These are phyloP conservation scores for Bucorvus abyssinicus DNA, from an alignment of 2,797 vertebrate species.

Conservation along the genomic window DNA sequence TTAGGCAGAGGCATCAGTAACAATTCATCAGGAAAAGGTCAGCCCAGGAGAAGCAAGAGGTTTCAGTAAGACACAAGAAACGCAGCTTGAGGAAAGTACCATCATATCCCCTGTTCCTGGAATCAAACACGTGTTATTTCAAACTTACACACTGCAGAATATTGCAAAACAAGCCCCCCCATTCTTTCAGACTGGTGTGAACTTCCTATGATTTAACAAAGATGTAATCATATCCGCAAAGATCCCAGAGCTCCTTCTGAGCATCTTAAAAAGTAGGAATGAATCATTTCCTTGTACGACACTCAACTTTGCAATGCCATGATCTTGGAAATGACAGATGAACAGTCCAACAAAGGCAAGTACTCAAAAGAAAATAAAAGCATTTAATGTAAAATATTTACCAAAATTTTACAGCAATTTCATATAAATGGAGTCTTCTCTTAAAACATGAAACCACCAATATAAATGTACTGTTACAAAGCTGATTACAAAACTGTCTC, in stretches of 20 bases:
- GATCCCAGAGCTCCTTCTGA: neutral
- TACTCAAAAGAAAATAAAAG: conserved; percentile 35
- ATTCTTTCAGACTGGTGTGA: neutral
- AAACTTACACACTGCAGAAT: neutral
- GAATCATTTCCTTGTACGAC: conserved; percentile 51
- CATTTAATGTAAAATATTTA: conserved; percentile 60
- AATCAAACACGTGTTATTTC: neutral
- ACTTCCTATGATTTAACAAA: conserved; percentile 56
- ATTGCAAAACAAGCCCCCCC: neutral
- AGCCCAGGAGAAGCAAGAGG: neutral
- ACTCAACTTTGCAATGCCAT: neutral
- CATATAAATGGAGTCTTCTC: conserved; percentile 17
- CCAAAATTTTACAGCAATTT: conserved; percentile 43
- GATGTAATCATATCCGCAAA: conserved; percentile 31
- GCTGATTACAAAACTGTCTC: conserved; percentile 32
- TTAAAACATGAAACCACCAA: neutral
- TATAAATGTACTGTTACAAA: conserved; percentile 18
- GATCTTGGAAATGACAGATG: neutral
- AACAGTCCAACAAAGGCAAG: neutral
- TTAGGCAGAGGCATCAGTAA: neutral
- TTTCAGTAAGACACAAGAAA: neutral
- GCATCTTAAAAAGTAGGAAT: conserved; percentile 22
- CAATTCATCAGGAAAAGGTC: neutral
- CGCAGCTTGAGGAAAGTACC: conserved; percentile 1
- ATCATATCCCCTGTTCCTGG: neutral